Conservation (phyloP, 1,140 invertebrate genomes). For the Metaphire vulgaris region DNA sequence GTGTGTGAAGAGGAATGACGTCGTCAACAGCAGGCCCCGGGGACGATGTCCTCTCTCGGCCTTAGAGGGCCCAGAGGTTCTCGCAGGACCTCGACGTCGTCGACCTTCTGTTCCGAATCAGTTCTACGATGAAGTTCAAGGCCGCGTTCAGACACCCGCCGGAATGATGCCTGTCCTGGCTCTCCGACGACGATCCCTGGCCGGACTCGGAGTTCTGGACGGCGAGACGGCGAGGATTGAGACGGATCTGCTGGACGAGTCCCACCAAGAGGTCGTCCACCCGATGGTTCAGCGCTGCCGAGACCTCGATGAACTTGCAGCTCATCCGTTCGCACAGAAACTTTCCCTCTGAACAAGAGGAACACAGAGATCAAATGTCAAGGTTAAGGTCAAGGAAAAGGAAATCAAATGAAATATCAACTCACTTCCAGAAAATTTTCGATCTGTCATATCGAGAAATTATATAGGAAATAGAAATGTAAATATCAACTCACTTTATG, state of each 20-base stretch:
- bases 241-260: constrained; percentile 59
- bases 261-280: constrained; percentile 74
- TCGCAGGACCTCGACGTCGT: constrained; percentile 14
- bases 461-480: too few species aligned
- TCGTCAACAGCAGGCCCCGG: too few species aligned
- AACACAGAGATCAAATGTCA: too few species aligned
- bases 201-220: constrained; percentile 7
- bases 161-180: neutral
- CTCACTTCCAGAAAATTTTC: too few species aligned
- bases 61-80: constrained; percentile 10
- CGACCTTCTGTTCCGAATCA: neutral
- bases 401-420: too few species aligned
- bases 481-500: too few species aligned
- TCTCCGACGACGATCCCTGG: neutral
- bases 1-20: too few species aligned
- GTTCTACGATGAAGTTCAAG: constrained; percentile 1
- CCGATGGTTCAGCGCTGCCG: constrained; percentile 70
- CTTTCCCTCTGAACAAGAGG: constrained; percentile 40
- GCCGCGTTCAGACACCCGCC: constrained; percentile 7
- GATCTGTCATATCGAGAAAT: too few species aligned
- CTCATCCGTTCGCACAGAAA: constrained; percentile 62
- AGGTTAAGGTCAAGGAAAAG: too few species aligned
- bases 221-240: constrained; percentile 18
- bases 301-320: constrained; percentile 76
- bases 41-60: too few species aligned